A percentile compares a stretch with the other conserved stretches of the same genome.
Conservation (phyloP, 2,888 invertebrate species). For the Drosophila anomalata region DNA sequence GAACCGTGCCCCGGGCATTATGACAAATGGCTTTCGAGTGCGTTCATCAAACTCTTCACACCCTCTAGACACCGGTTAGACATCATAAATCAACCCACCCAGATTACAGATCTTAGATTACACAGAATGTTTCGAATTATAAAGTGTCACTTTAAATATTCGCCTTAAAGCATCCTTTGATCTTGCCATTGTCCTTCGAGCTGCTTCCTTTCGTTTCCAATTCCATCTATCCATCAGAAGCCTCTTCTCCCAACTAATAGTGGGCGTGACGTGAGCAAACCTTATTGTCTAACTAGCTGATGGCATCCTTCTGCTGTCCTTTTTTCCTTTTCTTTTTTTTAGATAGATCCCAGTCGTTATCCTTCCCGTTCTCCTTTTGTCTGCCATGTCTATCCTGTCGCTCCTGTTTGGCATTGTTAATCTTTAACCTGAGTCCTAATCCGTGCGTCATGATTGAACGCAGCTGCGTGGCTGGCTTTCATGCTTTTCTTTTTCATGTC, state of each 20-base stretch:
- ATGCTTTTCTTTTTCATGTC: not conserved
- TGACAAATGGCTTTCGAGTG: conserved; percentile 21
- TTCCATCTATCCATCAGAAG: conserved; percentile 19
- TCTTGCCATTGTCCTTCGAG: not conserved
- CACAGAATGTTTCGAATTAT: not conserved
- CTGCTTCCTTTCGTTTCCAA: conserved; percentile 11
- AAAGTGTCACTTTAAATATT: not conserved
- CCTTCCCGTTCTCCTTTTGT: too few species aligned
- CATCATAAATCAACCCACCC: not conserved
- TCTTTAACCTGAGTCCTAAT: conserved; percentile 75
- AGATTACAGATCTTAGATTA: not conserved
- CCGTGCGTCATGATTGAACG: conserved; percentile 77
- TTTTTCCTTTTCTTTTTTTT: too few species aligned
- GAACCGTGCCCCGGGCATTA: not conserved
- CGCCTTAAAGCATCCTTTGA: conserved; percentile 5
- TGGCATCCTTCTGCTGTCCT: conserved; percentile 1
- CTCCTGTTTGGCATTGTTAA: conserved; percentile 59
- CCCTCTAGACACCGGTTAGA: not conserved
- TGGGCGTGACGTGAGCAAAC: conserved; percentile 37
- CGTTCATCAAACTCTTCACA: conserved; percentile 10
- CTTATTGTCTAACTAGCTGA: conserved; percentile 15
- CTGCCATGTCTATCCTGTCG: conserved; percentile 9
- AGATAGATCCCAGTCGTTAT: too few species aligned
- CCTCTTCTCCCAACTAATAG: conserved; percentile 20
- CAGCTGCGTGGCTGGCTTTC: conserved; percentile 52